A percentile compares a stretch with the other conserved stretches of the same genome.
Conservation (phyloP, 2,113 vertebrate species). For the Chamaea fasciata region DNA sequence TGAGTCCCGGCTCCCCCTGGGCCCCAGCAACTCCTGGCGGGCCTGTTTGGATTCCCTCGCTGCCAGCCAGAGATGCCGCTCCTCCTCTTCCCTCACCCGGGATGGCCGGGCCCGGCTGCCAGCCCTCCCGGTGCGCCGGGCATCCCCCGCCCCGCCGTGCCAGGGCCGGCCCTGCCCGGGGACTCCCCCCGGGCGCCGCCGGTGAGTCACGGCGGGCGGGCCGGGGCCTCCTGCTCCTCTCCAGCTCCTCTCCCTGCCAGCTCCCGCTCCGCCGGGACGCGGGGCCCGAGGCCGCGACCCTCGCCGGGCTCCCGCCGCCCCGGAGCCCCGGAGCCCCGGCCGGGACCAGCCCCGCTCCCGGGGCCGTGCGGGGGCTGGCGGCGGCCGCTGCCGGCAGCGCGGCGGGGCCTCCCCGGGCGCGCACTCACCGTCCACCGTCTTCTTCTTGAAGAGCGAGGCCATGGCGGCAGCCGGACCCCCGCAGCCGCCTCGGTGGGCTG, state of each 20-base stretch:
- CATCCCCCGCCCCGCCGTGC: not conserved
- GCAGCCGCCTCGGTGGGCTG: not conserved
- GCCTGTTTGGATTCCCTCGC: not conserved
- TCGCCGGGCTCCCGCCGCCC: not conserved
- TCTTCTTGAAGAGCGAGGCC: conserved; percentile 95
- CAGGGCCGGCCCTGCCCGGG: not conserved
- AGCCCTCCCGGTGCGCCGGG: not conserved
- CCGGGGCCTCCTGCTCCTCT: not conserved
- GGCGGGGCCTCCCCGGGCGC: too few relatives aligned
- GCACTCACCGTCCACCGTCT: conserved; percentile 90
- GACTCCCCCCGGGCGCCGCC: not conserved
- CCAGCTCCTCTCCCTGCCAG: not conserved
- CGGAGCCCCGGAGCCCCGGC: not conserved
- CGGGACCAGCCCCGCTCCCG: not conserved
- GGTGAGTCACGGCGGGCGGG: not conserved
- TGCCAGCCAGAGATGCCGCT: too few relatives aligned
- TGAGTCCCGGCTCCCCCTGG: not conserved
- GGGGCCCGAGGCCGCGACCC: not conserved
- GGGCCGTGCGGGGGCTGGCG: not conserved
- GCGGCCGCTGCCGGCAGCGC: not conserved
- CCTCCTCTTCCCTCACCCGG: not conserved
- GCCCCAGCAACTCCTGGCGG: not conserved
- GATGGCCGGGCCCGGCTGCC: not conserved
- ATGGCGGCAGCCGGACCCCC: conserved; percentile 56
- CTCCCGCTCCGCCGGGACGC: not conserved